These are phyloP conservation scores for Onychostruthus taczanowskii DNA, from an alignment of 2,113 vertebrate genomes.

Conservation along the genomic window DNA sequence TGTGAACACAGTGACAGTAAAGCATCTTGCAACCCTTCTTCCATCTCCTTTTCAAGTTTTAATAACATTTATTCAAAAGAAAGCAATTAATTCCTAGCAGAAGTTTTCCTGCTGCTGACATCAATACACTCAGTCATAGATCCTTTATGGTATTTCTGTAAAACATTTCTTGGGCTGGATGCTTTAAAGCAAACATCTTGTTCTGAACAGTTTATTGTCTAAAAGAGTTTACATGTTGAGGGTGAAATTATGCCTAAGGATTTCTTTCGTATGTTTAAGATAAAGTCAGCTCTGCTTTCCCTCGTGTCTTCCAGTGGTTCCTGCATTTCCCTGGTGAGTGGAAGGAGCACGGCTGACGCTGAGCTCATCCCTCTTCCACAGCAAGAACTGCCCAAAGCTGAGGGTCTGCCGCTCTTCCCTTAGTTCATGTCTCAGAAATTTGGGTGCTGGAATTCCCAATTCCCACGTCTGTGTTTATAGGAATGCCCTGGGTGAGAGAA, in stretches of 20 bases:
- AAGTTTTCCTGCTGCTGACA: not conserved
- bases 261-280: not conserved
- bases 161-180: not conserved
- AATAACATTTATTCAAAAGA: conserved; percentile 10
- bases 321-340: accelerated
- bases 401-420: not conserved
- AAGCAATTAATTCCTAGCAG: not conserved
- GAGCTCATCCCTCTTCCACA: not conserved
- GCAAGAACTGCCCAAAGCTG: not conserved
- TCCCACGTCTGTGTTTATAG: not conserved
- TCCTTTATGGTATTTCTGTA: not conserved
- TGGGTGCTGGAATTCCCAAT: not conserved
- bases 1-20: conserved; percentile 7
- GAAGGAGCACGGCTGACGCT: not conserved
- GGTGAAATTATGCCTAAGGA: not conserved
- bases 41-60: not conserved
- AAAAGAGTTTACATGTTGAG: not conserved
- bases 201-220: conserved; percentile 1
- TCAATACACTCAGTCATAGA: not conserved
- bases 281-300: not conserved
- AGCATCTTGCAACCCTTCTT: not conserved
- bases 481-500: not conserved
- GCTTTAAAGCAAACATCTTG: not conserved
- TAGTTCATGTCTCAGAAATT: not conserved
- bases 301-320: not conserved